phyloP scores from a whole-genome alignment of 2,888 invertebrate species.

The Entomobrya proxima region DNA sequence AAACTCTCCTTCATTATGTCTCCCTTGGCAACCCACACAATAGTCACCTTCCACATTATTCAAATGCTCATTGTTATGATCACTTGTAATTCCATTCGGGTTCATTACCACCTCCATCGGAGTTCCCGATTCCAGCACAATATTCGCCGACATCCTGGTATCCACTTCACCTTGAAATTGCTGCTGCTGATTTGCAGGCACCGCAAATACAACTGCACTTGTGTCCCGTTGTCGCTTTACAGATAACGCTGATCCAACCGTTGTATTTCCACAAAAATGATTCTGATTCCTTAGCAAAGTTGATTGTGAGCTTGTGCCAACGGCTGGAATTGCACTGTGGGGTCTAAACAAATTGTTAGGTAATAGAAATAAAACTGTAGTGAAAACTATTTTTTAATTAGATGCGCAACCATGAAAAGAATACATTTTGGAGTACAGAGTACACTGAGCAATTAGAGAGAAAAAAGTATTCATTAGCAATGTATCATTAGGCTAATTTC shows the following conservation, averaged over 20 bases:
- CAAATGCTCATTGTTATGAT: not conserved
- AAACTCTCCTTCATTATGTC: not conserved
- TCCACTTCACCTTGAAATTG: not conserved
- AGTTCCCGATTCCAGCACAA: not conserved
- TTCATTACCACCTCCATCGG: not conserved
- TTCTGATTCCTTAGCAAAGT: not conserved
- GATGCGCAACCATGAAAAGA: not conserved
- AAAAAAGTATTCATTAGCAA: slow-evolving; percentile 47
- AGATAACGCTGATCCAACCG: not conserved
- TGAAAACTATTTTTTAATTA: slow-evolving; percentile 20
- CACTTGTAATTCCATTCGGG: not conserved
- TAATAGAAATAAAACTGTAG: too few species aligned
- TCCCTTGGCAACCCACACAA: not conserved
- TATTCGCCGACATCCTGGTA: slow-evolving; percentile 12
- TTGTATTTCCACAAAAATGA: not conserved
- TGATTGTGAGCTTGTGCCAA: not conserved
- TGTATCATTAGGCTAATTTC: slow-evolving; percentile 45
- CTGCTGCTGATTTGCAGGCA: slow-evolving; percentile 11
- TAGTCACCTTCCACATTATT: not conserved
- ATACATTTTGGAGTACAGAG: not conserved
- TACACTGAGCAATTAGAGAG: not conserved
- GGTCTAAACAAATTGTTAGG: not conserved
- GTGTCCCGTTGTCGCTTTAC: too few species aligned
- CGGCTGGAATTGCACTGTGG: not conserved
- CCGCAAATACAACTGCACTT: slow-evolving; percentile 21